Base-by-base conservation (phyloP, 1,140 invertebrate genomes). In the Rhynchophorus ferrugineus region DNA sequence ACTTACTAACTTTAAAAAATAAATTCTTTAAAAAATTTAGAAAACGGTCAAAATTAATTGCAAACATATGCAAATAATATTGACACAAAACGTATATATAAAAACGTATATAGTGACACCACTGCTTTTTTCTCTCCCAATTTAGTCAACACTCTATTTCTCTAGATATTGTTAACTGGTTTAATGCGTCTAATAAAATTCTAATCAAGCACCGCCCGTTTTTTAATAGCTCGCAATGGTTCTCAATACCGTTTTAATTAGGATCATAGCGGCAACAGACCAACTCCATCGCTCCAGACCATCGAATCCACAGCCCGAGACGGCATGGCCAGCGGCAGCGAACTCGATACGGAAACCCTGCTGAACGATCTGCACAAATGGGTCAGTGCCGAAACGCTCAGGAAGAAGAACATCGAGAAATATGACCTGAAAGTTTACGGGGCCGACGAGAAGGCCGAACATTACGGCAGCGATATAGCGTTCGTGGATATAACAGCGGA, bases 351-450 rank as follows among this genome's bases (percentile, higher is more conserved):
- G 11, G 50, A 44, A 33, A 13, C 35, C 8, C 29, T 54, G 19
- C 24, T 54, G 17, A 45, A 21, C 7, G 44, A 54, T 42, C 20
- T 54, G 13, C 44, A 39, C 16, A 54, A 47, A 21, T 54, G 51
- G 16, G 51, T 54, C 2, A 54, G 51, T 47, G 51, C 22, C 8
- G 51, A 54, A 21, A 44, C 51, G 3, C 22, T 54, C 11, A 54
- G 41, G 35, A 54, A 33, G 13, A 44, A 54, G 20, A 54, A 54
- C 45, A 47, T 54, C 18, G 37, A 54, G 36, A 54, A 47, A 24
- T 54, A 54, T 19, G 51, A 54, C 39, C 21, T 54, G 9, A 54
- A 54, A 47, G 45, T 54, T n/a, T 47, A 54, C 16, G 55, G 55
- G 3, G 22, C 38, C 11, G 49, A 53, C 33, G 54, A 56, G 11